Percentiles rank a stretch among this genome's conserved stretches.
These are phyloP conservation scores for Gymnocephalus cernua DNA, from an alignment of 2,113 vertebrate genomes.

Conservation along the genomic window DNA sequence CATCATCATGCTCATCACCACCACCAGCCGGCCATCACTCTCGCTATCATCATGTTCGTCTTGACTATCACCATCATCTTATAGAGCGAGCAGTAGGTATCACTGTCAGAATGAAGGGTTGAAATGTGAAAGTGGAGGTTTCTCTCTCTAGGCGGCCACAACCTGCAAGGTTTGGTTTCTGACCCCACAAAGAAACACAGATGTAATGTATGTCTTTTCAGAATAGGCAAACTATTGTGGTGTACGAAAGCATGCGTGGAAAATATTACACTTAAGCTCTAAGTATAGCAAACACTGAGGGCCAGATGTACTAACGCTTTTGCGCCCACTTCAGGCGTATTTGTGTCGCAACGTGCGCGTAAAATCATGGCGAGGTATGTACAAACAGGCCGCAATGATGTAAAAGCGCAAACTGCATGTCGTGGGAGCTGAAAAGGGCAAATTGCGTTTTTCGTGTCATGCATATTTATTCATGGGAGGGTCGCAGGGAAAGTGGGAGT, in stretches of 20 bases:
- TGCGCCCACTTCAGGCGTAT: too few species aligned
- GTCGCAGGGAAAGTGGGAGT: too few species aligned
- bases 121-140: conserved; percentile 45
- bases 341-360: too few species aligned
- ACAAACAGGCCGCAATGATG: too few species aligned
- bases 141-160: conserved; percentile 37
- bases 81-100: conserved; percentile 41
- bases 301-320: too few species aligned
- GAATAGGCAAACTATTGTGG: not conserved
- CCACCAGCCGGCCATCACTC: conserved; percentile 40
- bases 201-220: conserved; percentile 26
- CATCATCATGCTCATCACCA: conserved; percentile 60
- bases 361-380: too few species aligned
- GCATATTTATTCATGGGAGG: too few species aligned
- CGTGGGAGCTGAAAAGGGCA: too few species aligned
- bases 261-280: not conserved
- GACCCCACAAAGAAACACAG: conserved; percentile 18
- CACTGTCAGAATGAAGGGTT: conserved; percentile 35
- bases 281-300: not conserved
- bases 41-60: conserved; percentile 61
- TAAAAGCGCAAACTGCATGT: too few species aligned
- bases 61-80: conserved; percentile 64
- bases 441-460: too few species aligned
- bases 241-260: not conserved
- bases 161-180: conserved; percentile 19